Percentiles rank a stretch among this genome's conserved stretches.
Conservation (phyloP, 2,113 vertebrate species). For the Atractosteus spatula region DNA sequence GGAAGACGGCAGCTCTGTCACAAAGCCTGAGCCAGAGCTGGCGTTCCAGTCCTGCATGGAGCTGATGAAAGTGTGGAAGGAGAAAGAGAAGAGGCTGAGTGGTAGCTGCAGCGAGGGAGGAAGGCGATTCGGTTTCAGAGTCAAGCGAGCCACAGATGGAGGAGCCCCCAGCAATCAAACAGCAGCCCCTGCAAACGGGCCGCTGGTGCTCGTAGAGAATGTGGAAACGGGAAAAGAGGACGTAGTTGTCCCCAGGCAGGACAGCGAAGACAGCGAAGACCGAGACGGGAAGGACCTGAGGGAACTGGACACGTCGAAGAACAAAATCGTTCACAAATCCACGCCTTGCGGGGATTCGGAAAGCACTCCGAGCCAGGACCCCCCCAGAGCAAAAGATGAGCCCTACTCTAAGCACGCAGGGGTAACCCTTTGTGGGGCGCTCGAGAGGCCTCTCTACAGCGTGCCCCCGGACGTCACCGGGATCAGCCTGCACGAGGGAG, state of each 20-base stretch:
- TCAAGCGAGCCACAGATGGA: not conserved
- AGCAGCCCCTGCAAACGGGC: constrained; percentile 12
- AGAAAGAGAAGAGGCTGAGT: constrained; percentile 48
- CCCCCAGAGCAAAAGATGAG: constrained; percentile 48
- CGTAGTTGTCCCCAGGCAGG: not conserved
- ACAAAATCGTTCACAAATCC: constrained; percentile 9
- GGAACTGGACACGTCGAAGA: not conserved
- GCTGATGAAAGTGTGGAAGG: constrained; percentile 64
- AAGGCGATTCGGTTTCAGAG: not conserved
- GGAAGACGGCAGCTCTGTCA: not conserved
- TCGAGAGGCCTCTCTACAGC: constrained; percentile 38
- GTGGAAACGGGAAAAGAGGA: not conserved
- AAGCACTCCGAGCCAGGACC: constrained; percentile 14
- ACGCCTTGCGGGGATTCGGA: constrained; percentile 25
- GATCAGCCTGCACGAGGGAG: constrained; percentile 56
- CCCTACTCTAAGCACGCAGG: constrained; percentile 46
- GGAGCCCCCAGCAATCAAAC: not conserved
- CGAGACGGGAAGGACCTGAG: not conserved
- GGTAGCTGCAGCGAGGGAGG: not conserved
- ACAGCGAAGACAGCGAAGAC: not conserved
- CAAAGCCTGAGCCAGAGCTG: constrained; percentile 17
- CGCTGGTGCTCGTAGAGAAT: constrained; percentile 55
- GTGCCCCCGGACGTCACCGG: constrained; percentile 41
- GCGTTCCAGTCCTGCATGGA: constrained; percentile 62
- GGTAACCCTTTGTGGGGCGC: constrained; percentile 11